A percentile compares a stretch with the other conserved stretches of the same genome.
These are phyloP conservation scores for Margaritifera margaritifera DNA, from an alignment of 2,888 invertebrate genomes.

Conservation along the genomic window DNA sequence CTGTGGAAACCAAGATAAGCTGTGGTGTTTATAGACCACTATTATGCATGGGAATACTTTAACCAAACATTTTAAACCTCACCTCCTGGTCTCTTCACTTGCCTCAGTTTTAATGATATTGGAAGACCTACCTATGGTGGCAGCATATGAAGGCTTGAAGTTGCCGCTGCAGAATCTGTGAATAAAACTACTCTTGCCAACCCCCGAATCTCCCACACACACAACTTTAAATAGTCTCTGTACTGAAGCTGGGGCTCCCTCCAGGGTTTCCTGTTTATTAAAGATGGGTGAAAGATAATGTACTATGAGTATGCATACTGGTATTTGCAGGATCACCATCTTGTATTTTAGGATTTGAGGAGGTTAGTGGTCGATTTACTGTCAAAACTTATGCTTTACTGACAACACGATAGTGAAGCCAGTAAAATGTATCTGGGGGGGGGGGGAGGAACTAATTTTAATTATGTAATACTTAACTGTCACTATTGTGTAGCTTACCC, in stretches of 20 bases:
- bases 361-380: too few species aligned
- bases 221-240: constrained; percentile 76
- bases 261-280: constrained; percentile 5
- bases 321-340: too few species aligned
- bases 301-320: too few species aligned
- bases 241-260: constrained; percentile 18
- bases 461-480: too few species aligned
- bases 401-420: too few species aligned
- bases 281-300: constrained; percentile 7
- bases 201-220: constrained; percentile 87
- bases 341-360: too few species aligned
- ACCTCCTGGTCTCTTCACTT: neutral
- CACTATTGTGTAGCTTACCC: too few species aligned
- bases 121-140: constrained; percentile 84
- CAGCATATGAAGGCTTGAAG: constrained; percentile 90
- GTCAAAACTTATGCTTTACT: too few species aligned
- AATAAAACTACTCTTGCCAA: constrained; percentile 96
- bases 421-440: too few species aligned
- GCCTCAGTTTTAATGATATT: neutral
- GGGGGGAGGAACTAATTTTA: too few species aligned
- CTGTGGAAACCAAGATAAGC: too few species aligned
- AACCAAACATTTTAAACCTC: neutral
- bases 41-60: neutral
- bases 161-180: constrained; percentile 94
- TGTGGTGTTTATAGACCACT: too few species aligned